Evolutionary conservation across 2,113 vertebrate species (phyloP).

Genomic region (Myanophis thanlyinensis): DNA sequence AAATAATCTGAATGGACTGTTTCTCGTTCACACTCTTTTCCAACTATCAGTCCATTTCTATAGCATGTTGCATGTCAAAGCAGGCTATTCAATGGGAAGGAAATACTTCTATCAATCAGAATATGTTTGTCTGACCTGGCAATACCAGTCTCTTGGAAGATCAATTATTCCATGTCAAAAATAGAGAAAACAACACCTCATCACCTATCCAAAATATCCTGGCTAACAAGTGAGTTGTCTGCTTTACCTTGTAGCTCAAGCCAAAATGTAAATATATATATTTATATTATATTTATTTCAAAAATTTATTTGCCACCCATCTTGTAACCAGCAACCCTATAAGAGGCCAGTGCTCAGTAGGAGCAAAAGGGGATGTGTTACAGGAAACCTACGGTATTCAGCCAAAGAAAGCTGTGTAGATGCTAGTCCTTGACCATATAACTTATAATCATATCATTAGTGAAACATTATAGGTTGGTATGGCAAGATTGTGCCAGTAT

Average conservation of each 20-base stretch:
- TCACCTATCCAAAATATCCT: not conserved
- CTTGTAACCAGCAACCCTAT: not conserved
- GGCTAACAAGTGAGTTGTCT: not conserved
- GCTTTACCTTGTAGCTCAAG: not conserved
- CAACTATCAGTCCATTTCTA: not conserved
- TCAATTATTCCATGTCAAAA: not conserved
- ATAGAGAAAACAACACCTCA: not conserved
- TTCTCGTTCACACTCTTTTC: not conserved
- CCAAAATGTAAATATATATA: not conserved
- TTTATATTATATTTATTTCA: not conserved
- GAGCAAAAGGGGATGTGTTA: not conserved
- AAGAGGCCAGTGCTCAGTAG: not conserved
- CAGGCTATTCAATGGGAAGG: not conserved
- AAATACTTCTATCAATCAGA: not conserved
- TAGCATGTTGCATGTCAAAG: not conserved
- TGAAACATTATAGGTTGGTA: not conserved
- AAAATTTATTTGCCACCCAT: not conserved
- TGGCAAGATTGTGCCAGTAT: not conserved
- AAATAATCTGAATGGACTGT: not conserved
- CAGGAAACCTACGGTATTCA: not conserved
- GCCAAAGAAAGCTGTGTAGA: not conserved
- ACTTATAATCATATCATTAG: not conserved
- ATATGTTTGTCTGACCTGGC: not conserved
- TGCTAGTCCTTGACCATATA: not conserved
- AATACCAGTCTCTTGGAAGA: not conserved